phyloP scores from a whole-genome alignment of 2,113 vertebrate species.

The Marmota monax region DNA sequence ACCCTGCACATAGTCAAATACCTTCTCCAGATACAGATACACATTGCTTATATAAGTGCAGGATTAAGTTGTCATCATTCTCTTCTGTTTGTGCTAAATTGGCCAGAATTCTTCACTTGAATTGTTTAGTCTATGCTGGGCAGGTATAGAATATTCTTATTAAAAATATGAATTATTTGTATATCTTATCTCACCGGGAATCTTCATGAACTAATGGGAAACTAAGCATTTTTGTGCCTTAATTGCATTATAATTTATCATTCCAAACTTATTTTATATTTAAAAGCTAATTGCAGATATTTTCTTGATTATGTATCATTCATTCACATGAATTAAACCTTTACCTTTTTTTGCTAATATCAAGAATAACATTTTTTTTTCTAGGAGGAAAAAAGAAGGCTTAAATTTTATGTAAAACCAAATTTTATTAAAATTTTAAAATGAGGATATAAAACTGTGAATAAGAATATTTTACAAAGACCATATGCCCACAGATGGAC shows the following conservation, averaged over 20 bases:
- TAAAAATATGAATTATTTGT: background rate
- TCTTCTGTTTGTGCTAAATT: slow-evolving; percentile 29
- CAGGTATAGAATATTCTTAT: background rate
- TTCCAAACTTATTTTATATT: background rate
- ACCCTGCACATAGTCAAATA: background rate
- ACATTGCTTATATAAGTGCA: slow-evolving; percentile 39
- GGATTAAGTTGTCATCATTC: slow-evolving; percentile 52
- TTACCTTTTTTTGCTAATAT: background rate
- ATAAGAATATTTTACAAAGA: slow-evolving; percentile 53
- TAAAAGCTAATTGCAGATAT: background rate
- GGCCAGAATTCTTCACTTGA: background rate
- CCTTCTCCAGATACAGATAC: slow-evolving; percentile 34
- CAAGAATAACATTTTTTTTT: background rate
- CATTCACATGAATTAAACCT: background rate
- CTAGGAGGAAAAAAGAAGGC: background rate
- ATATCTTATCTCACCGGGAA: background rate
- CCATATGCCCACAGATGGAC: slow-evolving; percentile 52
- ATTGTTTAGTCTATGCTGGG: slow-evolving; percentile 61
- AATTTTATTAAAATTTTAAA: slow-evolving; percentile 38
- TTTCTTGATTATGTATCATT: background rate
- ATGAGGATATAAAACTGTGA: slow-evolving; percentile 45
- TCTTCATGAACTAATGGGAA: background rate
- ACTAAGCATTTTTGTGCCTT: background rate
- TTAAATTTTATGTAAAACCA: slow-evolving; percentile 16
- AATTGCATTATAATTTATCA: background rate